These are phyloP conservation scores for Pogonomyrmex barbatus DNA, from an alignment of 1,140 invertebrate species.

Conservation along the genomic window DNA sequence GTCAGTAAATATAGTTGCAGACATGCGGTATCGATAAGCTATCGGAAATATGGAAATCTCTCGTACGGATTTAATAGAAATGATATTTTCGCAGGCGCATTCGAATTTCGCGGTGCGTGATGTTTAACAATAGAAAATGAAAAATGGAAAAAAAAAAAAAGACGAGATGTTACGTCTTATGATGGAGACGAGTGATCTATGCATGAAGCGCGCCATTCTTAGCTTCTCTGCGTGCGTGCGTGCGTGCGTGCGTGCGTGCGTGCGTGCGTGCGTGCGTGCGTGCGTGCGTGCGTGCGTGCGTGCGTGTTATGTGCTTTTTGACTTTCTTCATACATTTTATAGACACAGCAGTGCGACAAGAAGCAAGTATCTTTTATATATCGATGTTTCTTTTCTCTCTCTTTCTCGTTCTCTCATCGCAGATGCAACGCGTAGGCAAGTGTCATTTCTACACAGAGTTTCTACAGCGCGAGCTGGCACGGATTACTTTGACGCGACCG, in stretches of 20 bases:
- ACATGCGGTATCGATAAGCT: slow-evolving; percentile 1
- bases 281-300: too few relatives aligned
- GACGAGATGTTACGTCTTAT: neutral
- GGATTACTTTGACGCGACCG: slow-evolving; percentile 54
- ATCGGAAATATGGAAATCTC: slow-evolving; percentile 17
- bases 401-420: neutral
- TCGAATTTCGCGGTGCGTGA: slow-evolving; percentile 18
- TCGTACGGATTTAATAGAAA: neutral
- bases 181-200: slow-evolving; percentile 31
- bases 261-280: too few relatives aligned
- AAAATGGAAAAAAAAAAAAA: neutral
- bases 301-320: too few relatives aligned
- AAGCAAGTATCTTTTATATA: neutral
- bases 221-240: neutral
- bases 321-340: neutral
- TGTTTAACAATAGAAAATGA: neutral
- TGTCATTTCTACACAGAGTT: slow-evolving; percentile 5
- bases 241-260: too few relatives aligned
- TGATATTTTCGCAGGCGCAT: neutral
- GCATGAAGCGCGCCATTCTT: slow-evolving; percentile 54
- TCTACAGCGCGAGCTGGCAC: slow-evolving; percentile 27
- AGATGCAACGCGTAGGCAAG: slow-evolving; percentile 8
- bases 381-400: neutral
- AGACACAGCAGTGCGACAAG: neutral
- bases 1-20: slow-evolving; percentile 6